Evolutionary conservation across 1,140 invertebrate species (phyloP).

Genomic region (Nylanderia fulva): DNA sequence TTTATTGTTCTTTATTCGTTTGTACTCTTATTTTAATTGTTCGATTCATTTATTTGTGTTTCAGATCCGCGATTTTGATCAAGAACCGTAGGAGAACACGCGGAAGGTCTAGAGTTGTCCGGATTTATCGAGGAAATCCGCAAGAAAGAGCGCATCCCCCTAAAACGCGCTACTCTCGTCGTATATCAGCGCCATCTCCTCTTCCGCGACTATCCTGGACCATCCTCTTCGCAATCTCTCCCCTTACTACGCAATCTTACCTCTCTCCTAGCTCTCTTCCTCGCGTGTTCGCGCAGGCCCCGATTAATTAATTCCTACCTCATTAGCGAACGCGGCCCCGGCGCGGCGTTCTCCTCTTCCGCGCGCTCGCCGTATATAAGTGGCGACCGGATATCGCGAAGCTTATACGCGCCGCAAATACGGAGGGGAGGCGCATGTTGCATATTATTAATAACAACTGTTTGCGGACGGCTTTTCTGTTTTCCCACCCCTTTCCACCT

Average conservation of each 20-base stretch:
- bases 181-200: conserved; percentile 6
- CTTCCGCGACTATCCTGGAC: neutral
- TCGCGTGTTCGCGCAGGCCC: conserved; percentile 29
- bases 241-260: neutral
- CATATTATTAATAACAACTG: conserved; percentile 71
- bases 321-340: conserved; percentile 80
- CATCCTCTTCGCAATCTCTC: conserved; percentile 8
- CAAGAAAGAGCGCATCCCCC: conserved; percentile 30
- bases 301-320: conserved; percentile 84
- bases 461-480: conserved; percentile 59
- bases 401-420: conserved; percentile 47
- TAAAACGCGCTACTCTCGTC: conserved; percentile 21
- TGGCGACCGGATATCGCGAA: conserved; percentile 44
- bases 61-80: neutral
- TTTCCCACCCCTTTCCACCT: neutral
- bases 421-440: conserved; percentile 4
- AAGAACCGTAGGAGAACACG: no score
- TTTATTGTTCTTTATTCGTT: no score
- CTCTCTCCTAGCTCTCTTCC: neutral
- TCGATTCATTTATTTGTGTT: neutral
- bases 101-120: no score
- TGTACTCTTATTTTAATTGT: neutral
- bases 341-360: conserved; percentile 73
- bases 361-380: conserved; percentile 28
- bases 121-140: neutral